A percentile compares a stretch with the other conserved stretches of the same genome.
Conservation (phyloP, 2,113 vertebrate species). For the Chloebia gouldiae region DNA sequence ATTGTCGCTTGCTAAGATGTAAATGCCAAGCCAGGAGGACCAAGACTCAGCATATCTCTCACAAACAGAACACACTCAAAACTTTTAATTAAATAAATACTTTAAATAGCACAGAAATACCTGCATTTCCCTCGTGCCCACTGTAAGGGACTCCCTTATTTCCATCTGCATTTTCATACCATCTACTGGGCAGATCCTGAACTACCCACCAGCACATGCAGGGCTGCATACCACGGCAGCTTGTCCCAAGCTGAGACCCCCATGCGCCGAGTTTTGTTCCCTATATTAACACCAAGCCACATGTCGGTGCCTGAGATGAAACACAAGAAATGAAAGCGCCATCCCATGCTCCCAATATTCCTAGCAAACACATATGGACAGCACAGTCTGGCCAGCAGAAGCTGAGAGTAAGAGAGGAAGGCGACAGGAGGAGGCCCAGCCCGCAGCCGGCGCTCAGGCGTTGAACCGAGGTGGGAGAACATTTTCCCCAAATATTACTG, state of each 20-base stretch:
- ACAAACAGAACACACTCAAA: background rate
- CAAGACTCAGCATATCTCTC: rapidly evolving
- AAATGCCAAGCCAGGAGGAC: background rate
- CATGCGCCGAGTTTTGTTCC: rapidly evolving
- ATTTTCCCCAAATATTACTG: conserved; percentile 12
- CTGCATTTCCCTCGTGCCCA: background rate
- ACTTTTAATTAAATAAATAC: background rate
- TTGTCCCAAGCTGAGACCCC: background rate
- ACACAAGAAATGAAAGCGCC: background rate
- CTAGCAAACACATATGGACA: background rate
- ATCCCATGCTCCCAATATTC: background rate
- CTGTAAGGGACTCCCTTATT: background rate
- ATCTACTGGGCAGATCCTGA: conserved; percentile 40
- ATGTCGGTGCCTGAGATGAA: rapidly evolving
- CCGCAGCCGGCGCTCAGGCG: background rate
- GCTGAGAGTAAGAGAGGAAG: background rate
- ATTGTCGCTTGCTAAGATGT: background rate
- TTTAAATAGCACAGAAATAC: background rate
- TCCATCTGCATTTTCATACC: conserved; percentile 41
- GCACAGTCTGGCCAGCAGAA: background rate
- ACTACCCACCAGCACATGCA: background rate
- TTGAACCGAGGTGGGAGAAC: background rate
- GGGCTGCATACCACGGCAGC: background rate
- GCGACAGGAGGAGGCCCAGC: background rate
- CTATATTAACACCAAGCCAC: background rate